phyloP scores from a whole-genome alignment of 2,113 vertebrate species.

The Tiliqua scincoides region DNA sequence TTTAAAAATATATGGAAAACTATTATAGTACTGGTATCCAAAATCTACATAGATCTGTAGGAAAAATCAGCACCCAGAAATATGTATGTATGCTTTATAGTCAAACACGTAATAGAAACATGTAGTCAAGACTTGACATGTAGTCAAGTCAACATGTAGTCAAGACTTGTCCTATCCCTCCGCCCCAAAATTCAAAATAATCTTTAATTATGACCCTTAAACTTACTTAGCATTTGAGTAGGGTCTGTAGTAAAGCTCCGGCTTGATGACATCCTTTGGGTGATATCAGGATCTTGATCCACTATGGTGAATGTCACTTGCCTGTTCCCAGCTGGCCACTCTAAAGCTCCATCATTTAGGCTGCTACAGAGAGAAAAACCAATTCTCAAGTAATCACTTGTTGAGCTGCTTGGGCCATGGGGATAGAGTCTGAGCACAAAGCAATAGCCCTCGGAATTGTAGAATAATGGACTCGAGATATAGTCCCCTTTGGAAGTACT shows the following conservation, averaged over 20 bases:
- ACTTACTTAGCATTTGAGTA: conserved; percentile 37
- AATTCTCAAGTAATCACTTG: conserved; percentile 71
- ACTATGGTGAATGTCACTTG: conserved; percentile 84
- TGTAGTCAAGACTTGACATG: too few relatives aligned
- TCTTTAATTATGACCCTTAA: background rate
- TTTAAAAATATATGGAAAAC: too few relatives aligned
- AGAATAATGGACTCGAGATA: conserved; percentile 84
- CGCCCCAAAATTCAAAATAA: background rate
- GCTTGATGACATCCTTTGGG: conserved; percentile 86
- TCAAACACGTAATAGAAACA: too few relatives aligned
- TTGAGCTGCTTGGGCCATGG: background rate
- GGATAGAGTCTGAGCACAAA: conserved; percentile 80
- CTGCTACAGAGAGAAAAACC: conserved; percentile 87
- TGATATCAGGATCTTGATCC: conserved; percentile 85
- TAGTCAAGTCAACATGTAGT: too few relatives aligned
- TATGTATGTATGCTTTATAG: too few relatives aligned
- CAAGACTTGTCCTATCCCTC: too few relatives aligned
- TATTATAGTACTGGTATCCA: too few relatives aligned
- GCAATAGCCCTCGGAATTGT: conserved; percentile 87
- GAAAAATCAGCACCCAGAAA: too few relatives aligned
- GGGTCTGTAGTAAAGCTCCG: conserved; percentile 83
- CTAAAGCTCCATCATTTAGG: conserved; percentile 83
- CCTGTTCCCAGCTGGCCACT: conserved; percentile 88
- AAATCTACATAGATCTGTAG: too few relatives aligned
- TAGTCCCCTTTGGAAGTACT: fast-evolving